A percentile compares a stretch with the other conserved stretches of the same genome.
phyloP scores from a whole-genome alignment of 2,113 vertebrate genomes.

The Gnathochromis pfefferi region DNA sequence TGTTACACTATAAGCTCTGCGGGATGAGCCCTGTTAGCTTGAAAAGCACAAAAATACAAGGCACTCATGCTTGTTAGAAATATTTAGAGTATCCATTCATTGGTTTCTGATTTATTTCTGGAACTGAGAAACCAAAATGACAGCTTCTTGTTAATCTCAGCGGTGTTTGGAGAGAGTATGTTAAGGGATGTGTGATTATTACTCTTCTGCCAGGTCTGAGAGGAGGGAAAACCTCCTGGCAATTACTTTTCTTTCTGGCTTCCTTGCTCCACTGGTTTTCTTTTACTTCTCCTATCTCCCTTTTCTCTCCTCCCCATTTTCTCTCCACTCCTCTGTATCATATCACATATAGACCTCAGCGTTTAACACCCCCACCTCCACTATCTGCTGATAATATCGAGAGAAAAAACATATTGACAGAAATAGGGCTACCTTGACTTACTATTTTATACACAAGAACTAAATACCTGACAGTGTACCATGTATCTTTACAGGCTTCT shows the following conservation, averaged over 20 bases:
- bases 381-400: neutral
- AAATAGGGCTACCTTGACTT: neutral
- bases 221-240: neutral
- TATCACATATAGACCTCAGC: neutral
- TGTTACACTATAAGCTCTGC: neutral
- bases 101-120: neutral
- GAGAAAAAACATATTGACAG: slow-evolving; percentile 4
- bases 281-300: neutral
- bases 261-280: neutral
- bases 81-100: neutral
- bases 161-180: neutral
- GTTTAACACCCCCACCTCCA: slow-evolving; percentile 1
- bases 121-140: neutral
- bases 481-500: neutral
- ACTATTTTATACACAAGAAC: neutral
- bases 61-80: neutral
- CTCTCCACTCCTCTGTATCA: neutral
- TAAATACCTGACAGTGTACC: neutral
- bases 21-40: neutral
- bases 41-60: neutral
- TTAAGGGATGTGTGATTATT: neutral
- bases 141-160: neutral
- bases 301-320: neutral
- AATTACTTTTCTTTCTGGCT: neutral
- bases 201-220: neutral